Evolutionary conservation across 2,888 invertebrate species (phyloP).

Genomic region (Lampropteryx suffumata): DNA sequence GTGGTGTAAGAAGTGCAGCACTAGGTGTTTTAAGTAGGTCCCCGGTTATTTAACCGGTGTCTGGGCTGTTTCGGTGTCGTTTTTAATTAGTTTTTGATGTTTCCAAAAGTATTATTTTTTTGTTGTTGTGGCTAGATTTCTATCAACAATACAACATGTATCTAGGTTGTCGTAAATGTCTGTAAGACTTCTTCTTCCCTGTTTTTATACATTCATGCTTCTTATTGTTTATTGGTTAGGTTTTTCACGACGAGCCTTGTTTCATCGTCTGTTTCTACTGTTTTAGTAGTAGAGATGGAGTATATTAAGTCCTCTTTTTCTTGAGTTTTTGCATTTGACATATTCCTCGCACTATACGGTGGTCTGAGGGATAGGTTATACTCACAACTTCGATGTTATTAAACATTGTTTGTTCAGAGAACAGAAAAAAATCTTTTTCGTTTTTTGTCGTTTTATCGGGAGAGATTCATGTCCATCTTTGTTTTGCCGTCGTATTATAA

Average conservation of each 20-base stretch:
- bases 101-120: background rate
- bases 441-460: constrained; percentile 3
- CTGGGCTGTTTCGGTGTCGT: too few relatives aligned
- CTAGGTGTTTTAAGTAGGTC: too few relatives aligned
- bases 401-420: background rate
- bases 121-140: background rate
- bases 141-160: background rate
- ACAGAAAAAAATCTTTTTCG: constrained; percentile 6
- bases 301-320: background rate
- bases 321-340: background rate
- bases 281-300: background rate
- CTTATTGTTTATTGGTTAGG: background rate
- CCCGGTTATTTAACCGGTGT: too few relatives aligned
- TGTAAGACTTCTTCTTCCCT: background rate
- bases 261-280: background rate
- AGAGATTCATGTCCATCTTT: constrained; percentile 8
- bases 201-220: background rate
- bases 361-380: background rate
- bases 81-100: constrained; percentile 1
- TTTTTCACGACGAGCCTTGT: background rate
- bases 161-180: constrained; percentile 1
- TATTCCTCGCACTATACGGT: background rate
- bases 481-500: background rate
- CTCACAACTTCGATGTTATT: background rate
- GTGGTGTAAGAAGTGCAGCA: too few relatives aligned